Evolutionary conservation across 2,888 invertebrate genomes (phyloP).

Genomic region (Zele albiditarsus): DNA sequence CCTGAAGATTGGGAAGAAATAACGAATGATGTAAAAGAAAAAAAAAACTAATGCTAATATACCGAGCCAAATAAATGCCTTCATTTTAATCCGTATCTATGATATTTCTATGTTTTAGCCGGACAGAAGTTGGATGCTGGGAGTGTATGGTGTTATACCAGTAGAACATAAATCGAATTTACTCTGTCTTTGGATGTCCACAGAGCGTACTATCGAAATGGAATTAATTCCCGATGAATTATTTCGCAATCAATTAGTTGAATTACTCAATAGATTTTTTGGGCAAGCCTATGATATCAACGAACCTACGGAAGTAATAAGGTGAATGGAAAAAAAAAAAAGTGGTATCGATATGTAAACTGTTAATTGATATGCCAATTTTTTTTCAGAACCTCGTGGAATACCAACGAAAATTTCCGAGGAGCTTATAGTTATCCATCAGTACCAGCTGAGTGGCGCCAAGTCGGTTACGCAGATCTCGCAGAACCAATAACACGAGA

Average conservation of each 20-base stretch:
- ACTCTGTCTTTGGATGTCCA: conserved; percentile 80
- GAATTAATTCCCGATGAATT: conserved; percentile 76
- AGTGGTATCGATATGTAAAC: not conserved
- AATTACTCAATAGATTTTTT: conserved; percentile 74
- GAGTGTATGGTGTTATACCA: conserved; percentile 78
- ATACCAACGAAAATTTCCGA: conserved; percentile 78
- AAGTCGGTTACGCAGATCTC: conserved; percentile 74
- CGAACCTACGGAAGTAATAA: conserved; percentile 73
- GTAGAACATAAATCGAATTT: conserved; percentile 78
- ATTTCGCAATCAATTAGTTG: conserved; percentile 73
- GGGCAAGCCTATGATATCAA: conserved; percentile 74
- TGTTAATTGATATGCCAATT: not conserved
- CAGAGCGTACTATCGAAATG: conserved; percentile 77
- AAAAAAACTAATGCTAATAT: not conserved
- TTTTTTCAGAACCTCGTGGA: conserved; percentile 79
- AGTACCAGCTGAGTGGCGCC: conserved; percentile 72
- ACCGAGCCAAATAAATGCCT: not conserved
- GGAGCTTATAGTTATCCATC: conserved; percentile 82
- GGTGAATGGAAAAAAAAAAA: conserved; percentile 67
- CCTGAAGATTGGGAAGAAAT: conserved; percentile 26
- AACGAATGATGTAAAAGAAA: conserved; percentile 39
- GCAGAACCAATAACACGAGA: conserved; percentile 73
- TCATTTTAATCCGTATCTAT: not conserved
- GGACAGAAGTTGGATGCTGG: conserved; percentile 77
- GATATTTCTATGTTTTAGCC: conserved; percentile 1